Evolutionary conservation across 2,888 invertebrate species (phyloP), one percentile per base, ranked within the genome.

Genomic region (Melinaea menophilus): DNA sequence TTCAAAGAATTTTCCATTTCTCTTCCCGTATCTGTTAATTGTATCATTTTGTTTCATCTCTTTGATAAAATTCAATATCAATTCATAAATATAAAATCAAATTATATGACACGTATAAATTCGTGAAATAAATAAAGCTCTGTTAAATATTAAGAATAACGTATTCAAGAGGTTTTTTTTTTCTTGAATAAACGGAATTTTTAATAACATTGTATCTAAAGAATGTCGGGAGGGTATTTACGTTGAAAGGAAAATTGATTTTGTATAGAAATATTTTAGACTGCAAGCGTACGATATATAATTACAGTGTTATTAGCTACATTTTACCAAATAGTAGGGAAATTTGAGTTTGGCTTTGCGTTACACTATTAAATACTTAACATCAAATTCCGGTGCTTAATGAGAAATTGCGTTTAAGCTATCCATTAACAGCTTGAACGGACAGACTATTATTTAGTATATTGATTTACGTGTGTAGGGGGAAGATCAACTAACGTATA

Each of bases 1-100:
- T 54, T 71, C 61, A 59, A 61, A 62, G 59, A 68, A 64, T 60
- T 55, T 31, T 51, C 22, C 35, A 35, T 59, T 61, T 33, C 55
- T n/a, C 2, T 51, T 48, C 41, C 51, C n/a, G 22, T 5, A 37
- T 37, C 2, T 11, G 9, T 22, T 22, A 22, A 22, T 41, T 41
- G 9, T 41, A 9, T 41, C 5, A 41, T 9, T 41, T 41, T 41
- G 9, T 41, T 41, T 41, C 9, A 9, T 41, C 41, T 41, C 11
- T 41, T 41, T 41, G 41, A 37, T 7, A 37, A 7, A 5, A 7
- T 11, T 41, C 11, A 41, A 41, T 41, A 41, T 41, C 11, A 7
- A 5, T 9, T 41, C 1, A 7, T 4, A 1, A 9, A 41, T 9
- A 41, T 41, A 41, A 41, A 41, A 41, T 11, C 7, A 41, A 41